Conservation (phyloP, 2,797 vertebrate genomes). For the Emydoidea blandingii region DNA sequence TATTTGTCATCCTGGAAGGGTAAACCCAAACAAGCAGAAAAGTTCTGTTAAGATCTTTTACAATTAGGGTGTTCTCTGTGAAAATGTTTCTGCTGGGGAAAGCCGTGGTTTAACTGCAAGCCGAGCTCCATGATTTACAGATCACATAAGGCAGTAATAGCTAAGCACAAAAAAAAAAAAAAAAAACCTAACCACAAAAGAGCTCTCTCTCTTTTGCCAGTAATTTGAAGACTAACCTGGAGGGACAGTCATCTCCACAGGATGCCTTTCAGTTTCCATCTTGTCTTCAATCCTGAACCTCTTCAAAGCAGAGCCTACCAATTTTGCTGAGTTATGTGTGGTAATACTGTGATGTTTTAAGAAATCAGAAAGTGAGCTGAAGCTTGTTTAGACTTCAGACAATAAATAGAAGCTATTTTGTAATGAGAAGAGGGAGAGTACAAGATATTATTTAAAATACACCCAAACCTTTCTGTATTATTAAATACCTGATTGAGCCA, state of each 20-base stretch:
- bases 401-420: background rate
- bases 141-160: background rate
- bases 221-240: conserved; percentile 31
- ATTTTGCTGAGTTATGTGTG: conserved; percentile 21
- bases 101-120: background rate
- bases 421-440: background rate
- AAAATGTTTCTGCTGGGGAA: background rate
- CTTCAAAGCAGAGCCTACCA: conserved; percentile 25
- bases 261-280: conserved; percentile 44
- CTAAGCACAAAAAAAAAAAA: conserved; percentile 2
- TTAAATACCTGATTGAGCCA: background rate
- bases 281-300: conserved; percentile 32
- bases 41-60: background rate
- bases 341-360: background rate
- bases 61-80: background rate
- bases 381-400: conserved; percentile 1
- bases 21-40: background rate
- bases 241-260: conserved; percentile 54
- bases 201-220: background rate
- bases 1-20: background rate
- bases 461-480: background rate
- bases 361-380: background rate
- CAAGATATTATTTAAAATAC: background rate
- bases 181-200: background rate
- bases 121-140: background rate